Percentiles rank a stretch among this genome's conserved stretches.
Conservation (phyloP, 2,888 invertebrate species). For the Antitype chi region DNA sequence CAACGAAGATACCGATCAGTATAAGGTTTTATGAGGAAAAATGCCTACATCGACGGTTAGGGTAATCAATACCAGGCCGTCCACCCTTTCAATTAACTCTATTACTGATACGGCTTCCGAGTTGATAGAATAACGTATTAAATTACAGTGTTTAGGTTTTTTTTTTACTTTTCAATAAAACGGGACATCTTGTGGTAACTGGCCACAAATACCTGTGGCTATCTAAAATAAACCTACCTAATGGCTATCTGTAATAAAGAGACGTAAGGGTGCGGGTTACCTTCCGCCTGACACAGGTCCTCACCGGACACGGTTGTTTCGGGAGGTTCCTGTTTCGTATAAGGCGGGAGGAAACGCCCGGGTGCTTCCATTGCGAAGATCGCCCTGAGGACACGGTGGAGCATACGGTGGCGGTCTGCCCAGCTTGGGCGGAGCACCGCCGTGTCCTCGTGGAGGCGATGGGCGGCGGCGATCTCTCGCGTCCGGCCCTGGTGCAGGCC, state of each 20-base stretch:
- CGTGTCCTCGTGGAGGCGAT: no score
- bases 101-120: constrained; percentile 45
- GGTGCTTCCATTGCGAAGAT: no score
- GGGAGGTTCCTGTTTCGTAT: no score
- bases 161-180: not conserved
- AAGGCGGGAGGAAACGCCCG: no score
- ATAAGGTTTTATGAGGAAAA: constrained; percentile 32
- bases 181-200: not conserved
- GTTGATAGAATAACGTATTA: constrained; percentile 31
- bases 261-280: no score
- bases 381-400: no score
- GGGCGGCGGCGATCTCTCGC: no score
- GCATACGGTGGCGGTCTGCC: no score
- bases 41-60: constrained; percentile 11
- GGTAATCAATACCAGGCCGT: constrained; percentile 44
- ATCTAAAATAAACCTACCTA: not conserved
- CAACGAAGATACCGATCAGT: constrained; percentile 35
- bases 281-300: no score
- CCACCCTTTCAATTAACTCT: constrained; percentile 51
- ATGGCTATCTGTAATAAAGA: not conserved
- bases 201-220: not conserved
- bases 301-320: no score
- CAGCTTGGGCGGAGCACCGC: no score
- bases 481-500: no score
- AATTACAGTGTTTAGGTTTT: constrained; percentile 5